These are phyloP conservation scores for Trissonchulus sp. DNA, from an alignment of 2,888 invertebrate species.

Conservation along the genomic window DNA sequence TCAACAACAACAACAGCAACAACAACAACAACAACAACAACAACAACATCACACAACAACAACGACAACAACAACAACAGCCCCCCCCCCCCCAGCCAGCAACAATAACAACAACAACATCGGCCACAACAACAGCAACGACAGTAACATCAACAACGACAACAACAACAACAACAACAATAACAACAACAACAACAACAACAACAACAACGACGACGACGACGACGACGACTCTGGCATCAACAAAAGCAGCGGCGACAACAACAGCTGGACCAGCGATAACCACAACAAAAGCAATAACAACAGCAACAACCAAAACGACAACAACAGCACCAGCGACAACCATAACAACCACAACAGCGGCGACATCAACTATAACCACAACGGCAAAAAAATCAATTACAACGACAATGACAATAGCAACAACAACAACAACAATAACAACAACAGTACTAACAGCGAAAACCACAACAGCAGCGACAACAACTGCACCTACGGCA, in stretches of 20 bases:
- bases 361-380: too few relatives aligned
- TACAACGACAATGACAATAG: too few relatives aligned
- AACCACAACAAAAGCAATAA: too few relatives aligned
- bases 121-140: too few relatives aligned
- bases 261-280: conserved; percentile 3
- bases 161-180: conserved; percentile 8
- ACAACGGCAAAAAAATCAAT: not conserved
- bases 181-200: conserved; percentile 3
- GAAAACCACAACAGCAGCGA: not conserved
- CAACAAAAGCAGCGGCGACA: conserved; percentile 3
- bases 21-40: conserved; percentile 2
- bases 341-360: too few relatives aligned
- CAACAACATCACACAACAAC: conserved; percentile 1
- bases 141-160: too few relatives aligned
- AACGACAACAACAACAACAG: conserved; percentile 5
- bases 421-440: not conserved
- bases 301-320: too few relatives aligned
- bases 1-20: conserved; percentile 4
- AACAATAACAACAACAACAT: not conserved
- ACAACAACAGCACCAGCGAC: too few relatives aligned
- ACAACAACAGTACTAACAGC: conserved; percentile 2
- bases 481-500: not conserved
- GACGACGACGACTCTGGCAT: not conserved
- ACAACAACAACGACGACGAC: conserved; percentile 3
- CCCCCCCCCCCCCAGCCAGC: not conserved